Conservation (phyloP, 1,140 invertebrate species). For the Tetramorium alpestre region DNA sequence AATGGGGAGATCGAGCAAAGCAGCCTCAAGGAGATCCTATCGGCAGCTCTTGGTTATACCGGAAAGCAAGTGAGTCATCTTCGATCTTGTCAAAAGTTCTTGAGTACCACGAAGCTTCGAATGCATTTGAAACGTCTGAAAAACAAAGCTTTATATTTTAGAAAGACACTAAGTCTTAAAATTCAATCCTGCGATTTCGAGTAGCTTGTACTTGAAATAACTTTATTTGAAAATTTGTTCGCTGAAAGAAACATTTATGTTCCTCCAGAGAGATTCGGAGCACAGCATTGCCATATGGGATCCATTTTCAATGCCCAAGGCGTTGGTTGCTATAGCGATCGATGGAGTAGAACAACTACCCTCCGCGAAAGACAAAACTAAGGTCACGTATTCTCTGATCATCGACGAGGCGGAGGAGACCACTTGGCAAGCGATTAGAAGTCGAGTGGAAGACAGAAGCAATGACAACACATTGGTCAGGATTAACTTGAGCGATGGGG, state of each 20-base stretch:
- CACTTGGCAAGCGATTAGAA: constrained; percentile 87
- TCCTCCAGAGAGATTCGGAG: constrained; percentile 89
- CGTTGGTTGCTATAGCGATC: constrained; percentile 90
- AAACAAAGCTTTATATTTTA: neutral
- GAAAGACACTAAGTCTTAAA: neutral
- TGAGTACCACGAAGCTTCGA: neutral
- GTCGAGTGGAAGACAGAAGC: constrained; percentile 87
- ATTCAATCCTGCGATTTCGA: neutral
- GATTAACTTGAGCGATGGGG: constrained; percentile 88
- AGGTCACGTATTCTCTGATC: constrained; percentile 85
- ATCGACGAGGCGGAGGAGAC: constrained; percentile 89
- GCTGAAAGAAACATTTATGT: constrained; percentile 24
- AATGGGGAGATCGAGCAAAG: constrained; percentile 87
- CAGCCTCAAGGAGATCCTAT: constrained; percentile 90
- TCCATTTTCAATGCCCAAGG: constrained; percentile 92
- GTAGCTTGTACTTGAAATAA: neutral
- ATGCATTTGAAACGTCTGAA: constrained; percentile 22
- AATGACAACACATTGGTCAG: constrained; percentile 87
- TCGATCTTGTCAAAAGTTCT: neutral
- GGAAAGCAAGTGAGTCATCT: constrained; percentile 86
- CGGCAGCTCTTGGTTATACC: constrained; percentile 89
- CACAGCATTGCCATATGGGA: constrained; percentile 89
- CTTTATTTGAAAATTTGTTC: constrained; percentile 31
- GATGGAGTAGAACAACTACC: constrained; percentile 88
- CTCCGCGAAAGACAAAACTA: constrained; percentile 83